Conservation (phyloP, 2,888 invertebrate species). For the Lagria hirta region DNA sequence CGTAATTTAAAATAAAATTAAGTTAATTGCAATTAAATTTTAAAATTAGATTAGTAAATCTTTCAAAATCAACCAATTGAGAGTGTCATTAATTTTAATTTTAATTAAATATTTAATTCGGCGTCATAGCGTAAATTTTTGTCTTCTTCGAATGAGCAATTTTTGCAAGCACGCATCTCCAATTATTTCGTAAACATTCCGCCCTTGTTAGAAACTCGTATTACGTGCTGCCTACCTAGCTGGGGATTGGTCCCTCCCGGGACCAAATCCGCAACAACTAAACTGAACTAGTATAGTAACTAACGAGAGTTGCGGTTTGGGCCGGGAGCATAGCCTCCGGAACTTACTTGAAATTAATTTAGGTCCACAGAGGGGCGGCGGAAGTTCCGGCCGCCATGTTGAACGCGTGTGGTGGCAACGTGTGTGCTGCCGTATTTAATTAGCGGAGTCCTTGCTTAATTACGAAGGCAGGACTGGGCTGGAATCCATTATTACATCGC, state of each 20-base stretch:
- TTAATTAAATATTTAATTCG: too few relatives aligned
- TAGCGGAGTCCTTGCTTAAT: slow-evolving; percentile 53
- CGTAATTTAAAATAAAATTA: too few relatives aligned
- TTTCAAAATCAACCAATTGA: too few relatives aligned
- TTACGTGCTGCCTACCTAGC: slow-evolving; percentile 22
- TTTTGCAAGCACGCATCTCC: slow-evolving; percentile 23
- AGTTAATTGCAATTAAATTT: too few relatives aligned
- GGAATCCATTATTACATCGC: slow-evolving; percentile 50
- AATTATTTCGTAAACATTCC: slow-evolving; percentile 24
- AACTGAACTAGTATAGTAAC: slow-evolving; percentile 42
- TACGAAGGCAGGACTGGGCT: slow-evolving; percentile 51
- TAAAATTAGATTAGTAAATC: too few relatives aligned
- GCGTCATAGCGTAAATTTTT: too few relatives aligned
- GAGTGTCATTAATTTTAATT: too few relatives aligned
- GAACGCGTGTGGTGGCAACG: slow-evolving; percentile 49
- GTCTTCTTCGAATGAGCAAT: too few relatives aligned
- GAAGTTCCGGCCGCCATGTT: slow-evolving; percentile 43
- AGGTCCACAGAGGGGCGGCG: slow-evolving; percentile 43
- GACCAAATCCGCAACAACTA: slow-evolving; percentile 44
- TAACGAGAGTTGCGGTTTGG: slow-evolving; percentile 35
- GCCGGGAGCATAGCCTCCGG: slow-evolving; percentile 37
- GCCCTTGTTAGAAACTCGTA: slow-evolving; percentile 11
- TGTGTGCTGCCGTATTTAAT: slow-evolving; percentile 52
- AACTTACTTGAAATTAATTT: slow-evolving; percentile 53
- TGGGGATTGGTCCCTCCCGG: slow-evolving; percentile 6